These are phyloP conservation scores for Atractosteus spatula DNA, from an alignment of 2,113 vertebrate species.

Conservation along the genomic window DNA sequence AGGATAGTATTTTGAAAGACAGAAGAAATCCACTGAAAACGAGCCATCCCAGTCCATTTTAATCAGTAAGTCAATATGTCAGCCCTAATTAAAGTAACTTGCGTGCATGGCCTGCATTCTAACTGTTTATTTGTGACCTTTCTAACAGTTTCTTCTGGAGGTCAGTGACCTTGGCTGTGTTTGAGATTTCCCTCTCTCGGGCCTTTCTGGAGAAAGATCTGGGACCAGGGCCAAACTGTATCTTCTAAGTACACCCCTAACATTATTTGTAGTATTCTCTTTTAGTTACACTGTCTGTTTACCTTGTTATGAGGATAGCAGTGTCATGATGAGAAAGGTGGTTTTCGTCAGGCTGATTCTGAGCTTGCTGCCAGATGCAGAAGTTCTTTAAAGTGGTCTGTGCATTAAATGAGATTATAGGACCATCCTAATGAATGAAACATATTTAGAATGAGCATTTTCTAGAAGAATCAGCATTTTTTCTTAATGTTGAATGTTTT, in stretches of 20 bases:
- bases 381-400: conserved; percentile 97
- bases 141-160: not conserved
- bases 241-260: not conserved
- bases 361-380: conserved; percentile 93
- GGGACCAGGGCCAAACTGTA: not conserved
- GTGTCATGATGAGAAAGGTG: conserved; percentile 88
- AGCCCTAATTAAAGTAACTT: not conserved
- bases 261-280: not conserved
- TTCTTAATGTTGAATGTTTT: no score
- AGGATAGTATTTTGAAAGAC: no score
- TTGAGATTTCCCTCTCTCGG: not conserved
- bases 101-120: not conserved
- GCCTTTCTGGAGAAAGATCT: not conserved
- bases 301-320: conserved; percentile 95
- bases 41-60: not conserved
- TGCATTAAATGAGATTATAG: conserved; percentile 89
- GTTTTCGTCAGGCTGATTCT: conserved; percentile 82
- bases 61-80: not conserved
- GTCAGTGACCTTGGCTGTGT: not conserved
- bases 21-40: no score
- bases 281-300: conserved; percentile 10
- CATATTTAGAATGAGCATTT: not conserved
- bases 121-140: not conserved
- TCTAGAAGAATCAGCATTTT: no score
- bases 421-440: conserved; percentile 79